Base-by-base conservation (phyloP, 2,113 vertebrate species). In the Tetrax tetrax region DNA sequence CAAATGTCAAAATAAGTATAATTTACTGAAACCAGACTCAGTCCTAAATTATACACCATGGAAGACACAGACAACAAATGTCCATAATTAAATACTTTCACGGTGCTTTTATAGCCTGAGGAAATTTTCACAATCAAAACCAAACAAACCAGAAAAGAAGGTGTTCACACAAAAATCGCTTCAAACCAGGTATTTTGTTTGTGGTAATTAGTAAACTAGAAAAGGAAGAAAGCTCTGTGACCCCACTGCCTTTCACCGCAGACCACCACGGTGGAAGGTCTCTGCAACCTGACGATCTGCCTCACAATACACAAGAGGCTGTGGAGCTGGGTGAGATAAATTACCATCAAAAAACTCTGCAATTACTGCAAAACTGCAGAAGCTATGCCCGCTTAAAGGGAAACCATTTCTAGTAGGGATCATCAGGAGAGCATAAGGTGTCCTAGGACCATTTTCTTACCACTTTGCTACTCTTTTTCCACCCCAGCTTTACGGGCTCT, bases 1-100 rank as follows among this genome's bases (percentile, higher is more conserved):
- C 78, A 81, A 77, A 79, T 24, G 90, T 96, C 94, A 97, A 96
- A 96, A 92, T 96, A 97, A 92, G 69, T 87, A 56, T 70, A 57
- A 90, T 90, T 96, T 91, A 94, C 74, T 74, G 68, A 95, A 95
- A 92, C 76, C 66, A 89, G 56, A 54, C 70, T 50, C 43, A 10
- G 5, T 82, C 91, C 79, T 78, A 93, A 96, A 96, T 96, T 95
- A 87, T n/a, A 97, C 84, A 77, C 83, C 85, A 57, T 57, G 80
- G 87, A 94, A 93, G 28, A 90, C 80, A 76, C 12, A 63, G 45
- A 94, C 29, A 91, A 51, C n/a, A 41, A 87, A 82, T 5, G n/a
- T 51, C 65, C 56, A 81, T 45, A 81, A 92, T 8, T 29, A 95
- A 95, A 83, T 57, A 59, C 35, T 71, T 94, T 85, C 84, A 84